These are phyloP conservation scores for Micoletzkya japonica DNA, from an alignment of 2,888 invertebrate genomes.

Conservation along the genomic window DNA sequence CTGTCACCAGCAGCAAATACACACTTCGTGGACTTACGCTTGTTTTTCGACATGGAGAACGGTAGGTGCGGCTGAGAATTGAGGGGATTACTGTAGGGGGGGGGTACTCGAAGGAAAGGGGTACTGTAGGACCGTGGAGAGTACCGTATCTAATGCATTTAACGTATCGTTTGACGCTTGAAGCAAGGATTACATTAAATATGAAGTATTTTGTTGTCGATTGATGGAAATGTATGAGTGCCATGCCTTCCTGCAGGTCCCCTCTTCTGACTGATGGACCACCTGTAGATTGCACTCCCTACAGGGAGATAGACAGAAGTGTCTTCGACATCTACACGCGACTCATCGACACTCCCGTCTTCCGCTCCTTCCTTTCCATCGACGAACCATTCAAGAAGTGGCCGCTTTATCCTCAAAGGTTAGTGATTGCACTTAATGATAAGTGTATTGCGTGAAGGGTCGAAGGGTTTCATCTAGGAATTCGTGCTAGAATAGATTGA, in stretches of 20 bases:
- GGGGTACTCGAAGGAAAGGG: background rate
- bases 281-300: conserved; percentile 9
- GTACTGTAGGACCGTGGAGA: no score
- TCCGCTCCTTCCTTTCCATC: conserved; percentile 1
- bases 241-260: conserved; percentile 32
- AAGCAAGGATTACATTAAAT: no score
- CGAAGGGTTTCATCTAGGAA: no score
- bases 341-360: background rate
- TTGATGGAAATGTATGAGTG: background rate
- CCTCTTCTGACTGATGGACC: background rate
- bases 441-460: background rate
- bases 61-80: conserved; percentile 34
- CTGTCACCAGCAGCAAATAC: conserved; percentile 13
- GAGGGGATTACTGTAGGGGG: background rate
- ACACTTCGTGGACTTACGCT: conserved; percentile 43
- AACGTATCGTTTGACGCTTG: no score
- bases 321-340: background rate
- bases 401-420: conserved; percentile 7
- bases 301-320: conserved; percentile 17
- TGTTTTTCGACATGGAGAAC: conserved; percentile 52
- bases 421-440: background rate
- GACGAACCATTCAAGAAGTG: conserved; percentile 9
- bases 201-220: no score
- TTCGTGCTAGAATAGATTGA: no score
- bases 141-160: no score